Evolutionary conservation across 2,888 invertebrate genomes (phyloP).

Genomic region (Drosophila leonis): DNA sequence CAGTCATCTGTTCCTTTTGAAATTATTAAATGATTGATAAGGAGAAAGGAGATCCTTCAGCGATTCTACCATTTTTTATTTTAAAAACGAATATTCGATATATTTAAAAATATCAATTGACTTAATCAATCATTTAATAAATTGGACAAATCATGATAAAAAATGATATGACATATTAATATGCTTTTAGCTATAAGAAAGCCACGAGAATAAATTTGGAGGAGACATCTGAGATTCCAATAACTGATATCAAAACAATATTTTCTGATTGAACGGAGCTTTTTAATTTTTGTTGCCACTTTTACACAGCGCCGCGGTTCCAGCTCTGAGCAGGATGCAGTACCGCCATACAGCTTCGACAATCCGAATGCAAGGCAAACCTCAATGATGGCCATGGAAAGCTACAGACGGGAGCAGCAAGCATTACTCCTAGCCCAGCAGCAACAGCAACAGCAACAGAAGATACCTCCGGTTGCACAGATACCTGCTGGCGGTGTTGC

Average conservation of each 20-base stretch:
- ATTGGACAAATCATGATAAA: neutral
- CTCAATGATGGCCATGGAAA: slow-evolving; percentile 85
- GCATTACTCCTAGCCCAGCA: slow-evolving; percentile 67
- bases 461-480: slow-evolving; percentile 23
- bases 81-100: no score
- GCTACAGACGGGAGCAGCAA: slow-evolving; percentile 82
- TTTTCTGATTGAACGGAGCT: slow-evolving; percentile 1
- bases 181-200: neutral
- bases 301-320: slow-evolving; percentile 76
- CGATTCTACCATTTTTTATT: neutral
- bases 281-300: slow-evolving; percentile 6
- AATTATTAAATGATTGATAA: no score
- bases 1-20: no score
- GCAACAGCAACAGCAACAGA: slow-evolving; percentile 57
- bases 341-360: slow-evolving; percentile 84
- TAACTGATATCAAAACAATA: neutral
- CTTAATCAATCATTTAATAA: neutral
- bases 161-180: neutral
- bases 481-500: slow-evolving; percentile 47
- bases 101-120: neutral
- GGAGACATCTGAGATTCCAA: neutral
- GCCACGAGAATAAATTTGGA: neutral
- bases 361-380: slow-evolving; percentile 83
- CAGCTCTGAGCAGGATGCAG: slow-evolving; percentile 84
- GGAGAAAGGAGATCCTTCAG: no score